phyloP scores from a whole-genome alignment of 2,888 invertebrate species.

The Hemistola chrysoprasaria region DNA sequence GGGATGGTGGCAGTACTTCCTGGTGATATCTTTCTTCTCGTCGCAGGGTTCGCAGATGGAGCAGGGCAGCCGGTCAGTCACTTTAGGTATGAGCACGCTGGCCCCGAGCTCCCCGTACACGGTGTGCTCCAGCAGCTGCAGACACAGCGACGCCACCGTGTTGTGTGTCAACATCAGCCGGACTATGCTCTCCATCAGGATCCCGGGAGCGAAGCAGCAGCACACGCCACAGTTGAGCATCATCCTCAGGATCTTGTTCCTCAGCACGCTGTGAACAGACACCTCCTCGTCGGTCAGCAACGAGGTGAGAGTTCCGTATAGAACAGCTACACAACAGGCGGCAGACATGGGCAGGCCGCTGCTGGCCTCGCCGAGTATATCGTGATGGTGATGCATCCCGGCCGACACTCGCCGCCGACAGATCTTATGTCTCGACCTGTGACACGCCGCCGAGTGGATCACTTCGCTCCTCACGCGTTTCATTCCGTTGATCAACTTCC shows the following conservation, averaged over 20 bases:
- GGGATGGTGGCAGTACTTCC: slow-evolving; percentile 54
- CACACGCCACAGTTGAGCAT: slow-evolving; percentile 83
- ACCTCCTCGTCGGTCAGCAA: slow-evolving; percentile 70
- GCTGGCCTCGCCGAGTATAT: slow-evolving; percentile 76
- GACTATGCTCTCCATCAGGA: slow-evolving; percentile 73
- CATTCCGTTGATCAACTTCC: slow-evolving; percentile 78
- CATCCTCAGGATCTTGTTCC: slow-evolving; percentile 75
- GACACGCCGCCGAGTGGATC: slow-evolving; percentile 78
- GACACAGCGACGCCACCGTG: slow-evolving; percentile 61
- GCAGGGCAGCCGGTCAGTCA: slow-evolving; percentile 69
- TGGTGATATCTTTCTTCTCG: slow-evolving; percentile 45
- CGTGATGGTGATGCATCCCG: slow-evolving; percentile 83
- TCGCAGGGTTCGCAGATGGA: slow-evolving; percentile 64
- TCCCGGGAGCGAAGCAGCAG: slow-evolving; percentile 83
- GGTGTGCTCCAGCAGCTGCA: slow-evolving; percentile 80
- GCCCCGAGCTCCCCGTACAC: slow-evolving; percentile 84
- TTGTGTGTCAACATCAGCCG: slow-evolving; percentile 69
- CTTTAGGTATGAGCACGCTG: slow-evolving; percentile 50
- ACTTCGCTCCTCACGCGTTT: slow-evolving; percentile 82
- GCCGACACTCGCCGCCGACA: slow-evolving; percentile 68
- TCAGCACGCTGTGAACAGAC: slow-evolving; percentile 56
- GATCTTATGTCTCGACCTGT: slow-evolving; percentile 73
- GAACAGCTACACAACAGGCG: slow-evolving; percentile 79
- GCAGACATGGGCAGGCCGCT: slow-evolving; percentile 62
- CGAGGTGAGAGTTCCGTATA: slow-evolving; percentile 78